These are phyloP conservation scores for Acanthosepion pharaonis DNA, from an alignment of 2,888 invertebrate species.

Conservation along the genomic window DNA sequence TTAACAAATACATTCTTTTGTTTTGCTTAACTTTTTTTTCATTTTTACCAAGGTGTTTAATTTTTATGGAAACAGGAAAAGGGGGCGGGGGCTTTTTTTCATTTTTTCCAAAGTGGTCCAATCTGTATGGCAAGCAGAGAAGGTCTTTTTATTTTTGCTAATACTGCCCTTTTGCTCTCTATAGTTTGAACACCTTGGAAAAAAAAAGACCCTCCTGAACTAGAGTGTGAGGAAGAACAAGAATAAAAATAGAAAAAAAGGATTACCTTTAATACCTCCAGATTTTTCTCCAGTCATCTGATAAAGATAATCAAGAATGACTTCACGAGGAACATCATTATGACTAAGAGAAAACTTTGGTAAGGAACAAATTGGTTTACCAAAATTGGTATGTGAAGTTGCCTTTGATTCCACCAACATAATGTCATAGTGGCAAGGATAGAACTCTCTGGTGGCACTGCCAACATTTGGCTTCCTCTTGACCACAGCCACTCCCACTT, in stretches of 20 bases:
- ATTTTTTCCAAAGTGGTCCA: too few species aligned
- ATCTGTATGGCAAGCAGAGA: too few species aligned
- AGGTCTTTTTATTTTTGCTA: too few species aligned
- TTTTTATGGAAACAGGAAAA: too few species aligned
- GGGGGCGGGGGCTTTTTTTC: too few species aligned
- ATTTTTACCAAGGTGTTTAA: too few species aligned
- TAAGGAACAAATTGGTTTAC: not conserved
- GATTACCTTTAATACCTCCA: conserved; percentile 43
- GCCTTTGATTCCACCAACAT: conserved; percentile 36
- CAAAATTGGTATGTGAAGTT: not conserved
- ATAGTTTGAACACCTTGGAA: too few species aligned
- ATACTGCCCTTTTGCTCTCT: too few species aligned
- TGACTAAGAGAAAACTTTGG: conserved; percentile 35
- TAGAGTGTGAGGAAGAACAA: too few species aligned
- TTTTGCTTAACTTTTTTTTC: too few species aligned
- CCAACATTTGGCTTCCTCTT: not conserved
- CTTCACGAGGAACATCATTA: conserved; percentile 33
- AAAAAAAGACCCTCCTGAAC: too few species aligned
- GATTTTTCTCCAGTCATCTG: conserved; percentile 45
- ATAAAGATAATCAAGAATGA: conserved; percentile 45
- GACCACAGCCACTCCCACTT: conserved; percentile 44
- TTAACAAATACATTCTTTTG: too few species aligned
- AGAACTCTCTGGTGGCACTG: not conserved
- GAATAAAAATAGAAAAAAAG: not conserved
- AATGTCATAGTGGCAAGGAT: conserved; percentile 24